A percentile compares a stretch with the other conserved stretches of the same genome.
Evolutionary conservation across 2,888 invertebrate species (phyloP).

Genomic region (Crossocerus cetratus): DNA sequence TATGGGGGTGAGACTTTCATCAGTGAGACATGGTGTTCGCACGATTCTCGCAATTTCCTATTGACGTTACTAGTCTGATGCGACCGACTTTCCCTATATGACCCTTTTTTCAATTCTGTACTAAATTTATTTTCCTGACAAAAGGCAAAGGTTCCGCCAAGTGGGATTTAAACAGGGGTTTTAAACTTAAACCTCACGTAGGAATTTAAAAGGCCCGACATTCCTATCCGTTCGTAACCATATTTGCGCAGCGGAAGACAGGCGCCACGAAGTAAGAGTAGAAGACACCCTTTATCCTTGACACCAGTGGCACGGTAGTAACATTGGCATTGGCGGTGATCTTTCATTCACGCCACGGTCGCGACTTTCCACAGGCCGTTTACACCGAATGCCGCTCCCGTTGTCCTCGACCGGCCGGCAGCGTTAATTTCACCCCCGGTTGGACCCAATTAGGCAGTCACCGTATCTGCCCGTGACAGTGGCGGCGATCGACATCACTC

Average conservation of each 20-base stretch:
- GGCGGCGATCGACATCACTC: neutral
- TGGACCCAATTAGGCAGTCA: constrained; percentile 18
- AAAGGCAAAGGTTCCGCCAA: no score
- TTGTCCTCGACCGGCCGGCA: constrained; percentile 49
- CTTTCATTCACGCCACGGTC: constrained; percentile 63
- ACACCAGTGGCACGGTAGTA: constrained; percentile 42
- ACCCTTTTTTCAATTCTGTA: no score
- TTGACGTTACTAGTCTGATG: no score
- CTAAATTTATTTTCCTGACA: no score
- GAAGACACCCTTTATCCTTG: constrained; percentile 44
- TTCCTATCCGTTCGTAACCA: constrained; percentile 16
- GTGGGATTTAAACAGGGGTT: no score
- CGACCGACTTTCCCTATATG: no score
- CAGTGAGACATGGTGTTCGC: no score
- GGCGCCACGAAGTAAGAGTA: constrained; percentile 37
- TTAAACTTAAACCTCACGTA: no score
- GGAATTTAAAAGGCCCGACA: neutral
- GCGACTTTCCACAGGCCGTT: constrained; percentile 64
- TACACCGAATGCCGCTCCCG: constrained; percentile 40
- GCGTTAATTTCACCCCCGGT: constrained; percentile 59
- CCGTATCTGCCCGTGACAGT: neutral
- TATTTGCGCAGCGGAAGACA: constrained; percentile 45
- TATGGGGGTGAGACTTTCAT: no score
- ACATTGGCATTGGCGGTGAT: constrained; percentile 59
- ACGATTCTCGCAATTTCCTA: no score